Evolutionary conservation across 1,140 invertebrate genomes (phyloP), one percentile per base, ranked within the genome.

Genomic region (Eubasilissa regina): DNA sequence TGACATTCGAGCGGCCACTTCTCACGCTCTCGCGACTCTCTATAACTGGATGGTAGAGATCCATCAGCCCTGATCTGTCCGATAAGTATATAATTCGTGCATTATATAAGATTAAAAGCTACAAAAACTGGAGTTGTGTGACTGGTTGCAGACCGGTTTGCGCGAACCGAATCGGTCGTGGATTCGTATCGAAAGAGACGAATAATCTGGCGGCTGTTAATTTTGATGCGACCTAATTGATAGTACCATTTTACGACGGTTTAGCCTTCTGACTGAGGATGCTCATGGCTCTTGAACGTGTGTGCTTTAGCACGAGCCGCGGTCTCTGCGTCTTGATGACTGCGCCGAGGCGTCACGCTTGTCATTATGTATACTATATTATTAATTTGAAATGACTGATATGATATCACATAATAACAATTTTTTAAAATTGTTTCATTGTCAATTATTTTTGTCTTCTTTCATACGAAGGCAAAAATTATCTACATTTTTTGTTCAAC

Each of bases 1-100:
- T 64, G 60, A 64, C 60, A 64, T 64, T 64, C 60, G n/a, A 12
- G 3, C 19, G 60, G 35, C 12, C 11, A 51, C 9, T 15, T 35
- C 25, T 58, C 55, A 58, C 17, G 55, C 17, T 58, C 17, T 21
- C n/a, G 55, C 15, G 53, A n/a, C n/a, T 0, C 7, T n/a, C 8
- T 55, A 55, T 9, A 17, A 55, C 0, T 55, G n/a, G 53, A 55
- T 55, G 0, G n/a, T 15, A 35, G 55, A 21, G 17, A 19, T 58
- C 55, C 55, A 21, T 58, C 55, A 58, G 12, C 17, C n/a, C 17
- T 58, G 55, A 11, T 21, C 9, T 21, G 17, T 15, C 55, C 55
- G 17, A 11, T 19, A 58, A 58, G 8, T 21, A 6, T 19, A 19
- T 58, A 19, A 58, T 17, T 19, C 55, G 21, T 15, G 55, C 21